Evolutionary conservation across 2,888 invertebrate species (phyloP), one percentile per base, ranked within the genome.

Genomic region (Zaprionus obscuricornis): DNA sequence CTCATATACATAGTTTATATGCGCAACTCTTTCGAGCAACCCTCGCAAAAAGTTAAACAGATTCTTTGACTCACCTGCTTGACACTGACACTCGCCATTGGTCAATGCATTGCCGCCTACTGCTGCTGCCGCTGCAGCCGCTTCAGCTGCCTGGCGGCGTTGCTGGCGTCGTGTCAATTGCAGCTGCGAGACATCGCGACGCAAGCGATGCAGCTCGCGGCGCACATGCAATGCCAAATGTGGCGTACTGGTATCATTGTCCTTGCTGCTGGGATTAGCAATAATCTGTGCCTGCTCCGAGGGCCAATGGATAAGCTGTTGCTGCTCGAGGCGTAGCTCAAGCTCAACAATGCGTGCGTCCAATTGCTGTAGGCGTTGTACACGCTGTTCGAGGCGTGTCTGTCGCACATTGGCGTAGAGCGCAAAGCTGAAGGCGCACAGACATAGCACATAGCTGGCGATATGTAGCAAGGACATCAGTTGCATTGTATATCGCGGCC

Each of bases 21-120:
- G 8, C 8, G 8, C 4, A 27, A 27, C 8, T 10, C 14, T 31
- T 36, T 36, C 17, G n/a, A 17, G 1, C 36, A 22, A 13, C 33
- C n/a, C 20, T 27, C 31, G 31, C 27, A 27, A n/a, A n/a, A 4
- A 8, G 8, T 4, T 27, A 2, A 27, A 27, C 2, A n/a, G n/a
- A n/a, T n/a, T 27, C 27, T 27, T 27, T 27, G 27, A 87, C 91
- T 89, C 89, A 94, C 94, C 94, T 94, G 94, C 92, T 89, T 94
- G 94, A 92, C 94, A 94, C 76, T 92, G 91, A 91, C 94, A 95
- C 90, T 94, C 93, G 16, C 66, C 72, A 46, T 47, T 64, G 18
- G 18, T 26, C 26, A 37, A 43, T 29, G 43, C 26, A 31, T 36
- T 55, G 42, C 10, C 92, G 91, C 56, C 75, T 11, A 70, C 52